Evolutionary conservation across 2,888 invertebrate genomes (phyloP), one percentile per base, ranked within the genome.

Genomic region (Latrodectus elegans): DNA sequence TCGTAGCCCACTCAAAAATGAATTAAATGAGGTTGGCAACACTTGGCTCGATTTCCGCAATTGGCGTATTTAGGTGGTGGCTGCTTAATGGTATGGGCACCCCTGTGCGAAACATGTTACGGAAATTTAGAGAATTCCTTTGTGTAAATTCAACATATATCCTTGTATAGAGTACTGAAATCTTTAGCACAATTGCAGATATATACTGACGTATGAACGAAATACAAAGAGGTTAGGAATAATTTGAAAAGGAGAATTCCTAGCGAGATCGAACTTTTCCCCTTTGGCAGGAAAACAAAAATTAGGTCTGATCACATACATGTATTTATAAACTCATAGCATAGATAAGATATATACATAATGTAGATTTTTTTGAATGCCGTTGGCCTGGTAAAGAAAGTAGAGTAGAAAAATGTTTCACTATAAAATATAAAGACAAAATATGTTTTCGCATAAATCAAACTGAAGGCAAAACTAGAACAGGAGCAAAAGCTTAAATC

Each of bases 301-400:
- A 80, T 79, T 88, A 88, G 88, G 76, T 88, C 82, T 83, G 80
- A 80, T 88, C 88, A 88, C 79, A 84, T 84, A 88, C 79, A 83
- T 88, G 88, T 88, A 88, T 88, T 88, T 88, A 88, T 84, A 84
- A 38, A 88, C 88, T 88, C 76, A 84, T 88, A 88, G 88, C 55
- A 80, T 88, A 88, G 88, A 84, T 84, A 75, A 80, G 78, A 88
- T 83, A 88, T 88, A 88, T 84, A 88, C 79, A 88, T 88, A 88
- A 65, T 84, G 88, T 88, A 88, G 88, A 84, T 84, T 88, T 88
- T 60, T 88, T 88, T 88, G 88, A 88, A 84, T 22, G 88, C 84
- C 83, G 80, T 84, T 84, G 88, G 88, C 78, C 88, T 75, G 84
- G 71, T 88, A 76, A 79, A 84, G 88, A 84, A 88, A 84, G 88